Conservation (phyloP, 2,888 invertebrate species). For the Aricia artaxerxes region DNA sequence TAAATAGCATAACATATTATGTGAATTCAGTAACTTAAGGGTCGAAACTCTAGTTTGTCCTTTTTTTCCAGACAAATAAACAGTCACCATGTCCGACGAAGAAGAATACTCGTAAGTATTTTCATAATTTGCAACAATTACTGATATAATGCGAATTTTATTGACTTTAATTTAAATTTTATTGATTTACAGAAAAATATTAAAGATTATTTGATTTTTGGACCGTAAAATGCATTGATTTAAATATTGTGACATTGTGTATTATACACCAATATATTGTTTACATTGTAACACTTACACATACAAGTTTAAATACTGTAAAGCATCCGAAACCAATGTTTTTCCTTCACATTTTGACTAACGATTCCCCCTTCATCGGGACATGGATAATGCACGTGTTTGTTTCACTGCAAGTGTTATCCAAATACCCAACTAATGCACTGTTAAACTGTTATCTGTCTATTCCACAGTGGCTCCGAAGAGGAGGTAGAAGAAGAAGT, state of each 20-base stretch:
- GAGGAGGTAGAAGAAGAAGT: conserved; percentile 91
- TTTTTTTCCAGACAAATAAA: conserved; percentile 72
- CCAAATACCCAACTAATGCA: conserved; percentile 24
- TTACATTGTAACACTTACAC: conserved; percentile 28
- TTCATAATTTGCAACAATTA: neutral
- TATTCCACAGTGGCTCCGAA: conserved; percentile 81
- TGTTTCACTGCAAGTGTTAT: conserved; percentile 31
- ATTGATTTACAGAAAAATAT: neutral
- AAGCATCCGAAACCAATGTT: conserved; percentile 16
- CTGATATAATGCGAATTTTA: neutral
- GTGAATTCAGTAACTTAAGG: conserved; percentile 19
- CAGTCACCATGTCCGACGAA: conserved; percentile 94
- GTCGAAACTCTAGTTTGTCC: conserved; percentile 32
- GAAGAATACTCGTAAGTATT: conserved; percentile 96
- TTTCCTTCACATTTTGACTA: conserved; percentile 28
- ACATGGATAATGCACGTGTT: conserved; percentile 29
- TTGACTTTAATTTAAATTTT: neutral
- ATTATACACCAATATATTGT: conserved; percentile 25
- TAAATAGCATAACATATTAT: conserved; percentile 28
- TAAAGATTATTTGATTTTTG: neutral
- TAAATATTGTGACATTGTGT: conserved; percentile 1
- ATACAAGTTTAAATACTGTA: conserved; percentile 20
- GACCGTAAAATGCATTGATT: neutral
- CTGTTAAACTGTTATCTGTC: conserved; percentile 42
- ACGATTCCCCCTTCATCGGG: conserved; percentile 5